Evolutionary conservation across 2,888 invertebrate genomes (phyloP).

Genomic region (Aphelenchoides bicaudatus): DNA sequence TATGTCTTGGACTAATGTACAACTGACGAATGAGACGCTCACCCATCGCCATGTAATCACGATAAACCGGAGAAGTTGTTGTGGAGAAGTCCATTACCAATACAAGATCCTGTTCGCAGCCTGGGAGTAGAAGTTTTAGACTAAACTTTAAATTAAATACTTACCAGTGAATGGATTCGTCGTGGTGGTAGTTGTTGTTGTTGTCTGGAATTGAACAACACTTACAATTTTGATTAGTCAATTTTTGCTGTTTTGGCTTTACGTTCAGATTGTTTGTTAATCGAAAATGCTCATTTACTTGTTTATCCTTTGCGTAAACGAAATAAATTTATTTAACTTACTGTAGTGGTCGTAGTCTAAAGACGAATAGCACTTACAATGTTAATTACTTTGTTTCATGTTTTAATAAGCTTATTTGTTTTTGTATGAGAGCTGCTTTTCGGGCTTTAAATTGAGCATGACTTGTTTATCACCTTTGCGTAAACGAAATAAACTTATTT

Average conservation of each 20-base stretch:
- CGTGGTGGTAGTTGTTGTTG: slow-evolving; percentile 42
- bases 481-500: too few relatives aligned
- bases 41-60: slow-evolving; percentile 48
- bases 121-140: too few relatives aligned
- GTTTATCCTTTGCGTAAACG: neutral
- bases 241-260: neutral
- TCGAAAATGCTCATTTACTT: too few relatives aligned
- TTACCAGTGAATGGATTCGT: slow-evolving; percentile 54
- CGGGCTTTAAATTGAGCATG: too few relatives aligned
- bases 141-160: too few relatives aligned
- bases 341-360: slow-evolving; percentile 19
- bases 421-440: too few relatives aligned
- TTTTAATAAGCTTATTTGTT: neutral
- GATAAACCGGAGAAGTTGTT: slow-evolving; percentile 54
- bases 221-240: neutral
- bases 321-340: neutral
- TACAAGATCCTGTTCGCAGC: slow-evolving; percentile 55
- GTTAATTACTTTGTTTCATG: neutral
- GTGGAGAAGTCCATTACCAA: slow-evolving; percentile 58
- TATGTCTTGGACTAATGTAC: slow-evolving; percentile 51
- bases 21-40: slow-evolving; percentile 43
- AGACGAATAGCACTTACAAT: neutral
- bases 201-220: slow-evolving; percentile 19
- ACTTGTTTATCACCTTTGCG: too few relatives aligned
- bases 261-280: too few relatives aligned